Evolutionary conservation across 2,113 vertebrate genomes (phyloP), one percentile per base, ranked within the genome.

Genomic region (Zeus faber): DNA sequence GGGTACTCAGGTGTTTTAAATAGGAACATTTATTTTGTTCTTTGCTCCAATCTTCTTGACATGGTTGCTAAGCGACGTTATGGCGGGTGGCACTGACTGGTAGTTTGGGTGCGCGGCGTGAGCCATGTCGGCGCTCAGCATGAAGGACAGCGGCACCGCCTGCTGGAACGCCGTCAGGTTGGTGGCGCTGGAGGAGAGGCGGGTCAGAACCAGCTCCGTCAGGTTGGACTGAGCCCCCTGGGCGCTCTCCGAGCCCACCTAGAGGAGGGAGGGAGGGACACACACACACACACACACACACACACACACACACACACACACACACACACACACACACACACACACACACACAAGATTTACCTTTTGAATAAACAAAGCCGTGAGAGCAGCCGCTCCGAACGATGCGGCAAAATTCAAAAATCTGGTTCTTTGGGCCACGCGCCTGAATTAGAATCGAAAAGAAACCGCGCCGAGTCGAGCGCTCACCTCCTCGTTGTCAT

Each of bases 91-190:
- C 2, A 94, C 95, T 94, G 77, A 99, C 96, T 80, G 60, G 11
- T 98, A 98, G 88, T 99, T 99, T 9, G 97, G 96, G 72, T 99
- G 97, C 40, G 93, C 86, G 0, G 96, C 96, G 0, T 99, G 97
- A 2, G 95, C 97, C 97, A 99, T 99, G 74, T 99, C 97, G 0
- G 95, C 93, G 0, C 96, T 99, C 88, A 99, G 94, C 95, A 99
- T 93, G 87, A 90, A 98, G 70, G 97, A 99, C 39, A 88, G 91
- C 17, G 96, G 92, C 40, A 91, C 75, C 0, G 97, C 93, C 78
- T 98, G 94, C 83, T 99, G 95, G 0, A 98, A 99, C 50, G 95
- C 92, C 0, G 93, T 95, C 65, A 90, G 78, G 77, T 92, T 93
- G 31, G 90, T 82, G 0, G 85, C n/a, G 0, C 88, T 90, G 16